Base-by-base conservation (phyloP, 1,140 invertebrate genomes). In the Brachionus calyciflorus region DNA sequence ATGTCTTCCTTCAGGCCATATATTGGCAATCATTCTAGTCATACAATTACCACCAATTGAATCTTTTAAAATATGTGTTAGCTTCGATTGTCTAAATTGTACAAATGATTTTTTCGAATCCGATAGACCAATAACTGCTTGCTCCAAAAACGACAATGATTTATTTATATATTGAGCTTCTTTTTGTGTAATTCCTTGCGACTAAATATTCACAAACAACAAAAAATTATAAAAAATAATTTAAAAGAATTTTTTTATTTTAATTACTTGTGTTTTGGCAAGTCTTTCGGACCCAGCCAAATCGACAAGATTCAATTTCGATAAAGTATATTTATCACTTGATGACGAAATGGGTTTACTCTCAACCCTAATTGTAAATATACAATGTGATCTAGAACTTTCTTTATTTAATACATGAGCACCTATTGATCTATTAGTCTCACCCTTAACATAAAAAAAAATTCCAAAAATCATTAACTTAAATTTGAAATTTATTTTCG, bases 281-380 rank as follows among this genome's bases (percentile, higher is more conserved):
- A 86, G 78, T 77, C 85, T 80, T 77, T 86, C 85, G 44, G 83
- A 85, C 9, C 85, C 85, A 53, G 85, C 85, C 21, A 86, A 78
- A 78, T 86, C 85, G 46, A 86, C 85, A 81, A 86, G 84, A 79
- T 86, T 84, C n/a, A 86, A 57, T 77, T 85, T 86, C n/a, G 84
- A 84, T 2, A 84, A 78, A n/a, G 83, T 85, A 70, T 84, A 85
- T 46, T 82, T 82, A 12, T 84, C 83, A 80, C 83, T 81, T 1
- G 84, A 83, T 78, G 49, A 41, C 5, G 26, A 55, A 4, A 40
- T 57, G 19, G 49, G 12, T 78, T 78, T 78, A 78, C 83, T 82
- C 80, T 85, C 84, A 37, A 85, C 78, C 77, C 83, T 82, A 21
- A 84, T 78, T 9, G 83, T 84, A 65, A 84, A 85, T 26, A 85